Base-by-base conservation (phyloP, 2,888 invertebrate species). In the Philereme vetulata region DNA sequence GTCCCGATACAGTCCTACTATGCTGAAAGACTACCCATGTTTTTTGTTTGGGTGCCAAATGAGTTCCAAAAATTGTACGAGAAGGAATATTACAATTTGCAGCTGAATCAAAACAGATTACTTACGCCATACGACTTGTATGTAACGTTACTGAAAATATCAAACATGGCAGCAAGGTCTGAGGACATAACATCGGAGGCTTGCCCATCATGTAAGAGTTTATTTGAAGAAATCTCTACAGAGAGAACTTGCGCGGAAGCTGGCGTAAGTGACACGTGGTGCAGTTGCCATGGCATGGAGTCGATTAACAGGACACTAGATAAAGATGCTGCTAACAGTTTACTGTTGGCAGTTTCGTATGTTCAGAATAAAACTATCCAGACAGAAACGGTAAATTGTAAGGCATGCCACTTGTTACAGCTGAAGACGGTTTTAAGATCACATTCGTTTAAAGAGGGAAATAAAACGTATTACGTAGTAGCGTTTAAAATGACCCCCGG, bases 61-160 rank as follows among this genome's bases (percentile, higher is more conserved):
- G 89, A 92, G 80, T 93, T 96, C 62, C 89, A 92, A 59, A 81
- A 88, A n/a, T 78, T 82, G 10, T 86, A 94, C 73, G 92, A 93
- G 0, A 79, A 90, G 7, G 93, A 94, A 67, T 93, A 93, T 48
- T 79, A 86, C 5, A 94, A 94, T 58, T 81, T 96, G 46, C 82
- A 86, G 65, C 75, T 90, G 0, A 96, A 97, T 76, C 93, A 93
- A 52, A 91, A 95, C 72, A 93, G 94, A 38, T 81, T 97, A 54
- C 94, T 95, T 0, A 95, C 95, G n/a, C 96, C 96, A 0, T 96
- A 94, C 70, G 96, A 97, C 74, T 73, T 96, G 0, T 94, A 96
- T 75, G 88, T 94, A 80, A 96, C 96, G 0, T 78, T 96, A n/a
- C 51, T 32, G 10, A 66, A 65, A 64, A 58, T 68, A 57, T 45